Conservation (phyloP, 2,797 vertebrate genomes). For the Alosa sapidissima region DNA sequence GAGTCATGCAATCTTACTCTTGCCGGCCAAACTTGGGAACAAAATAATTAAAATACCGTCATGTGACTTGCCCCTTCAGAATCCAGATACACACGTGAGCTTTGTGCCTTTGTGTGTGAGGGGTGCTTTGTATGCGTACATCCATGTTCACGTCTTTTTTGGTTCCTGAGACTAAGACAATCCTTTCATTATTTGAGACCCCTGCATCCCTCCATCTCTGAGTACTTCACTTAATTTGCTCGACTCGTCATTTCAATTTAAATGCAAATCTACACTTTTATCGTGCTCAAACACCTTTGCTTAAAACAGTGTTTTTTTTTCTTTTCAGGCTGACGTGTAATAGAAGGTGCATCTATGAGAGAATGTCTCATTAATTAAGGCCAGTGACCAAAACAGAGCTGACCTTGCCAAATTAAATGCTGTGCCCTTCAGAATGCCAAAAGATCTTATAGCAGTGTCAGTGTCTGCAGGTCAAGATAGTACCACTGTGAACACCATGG, state of each 20-base stretch:
- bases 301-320: slow-evolving; percentile 20
- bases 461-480: background rate
- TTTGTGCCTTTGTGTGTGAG: slow-evolving; percentile 8
- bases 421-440: background rate
- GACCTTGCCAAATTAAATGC: background rate
- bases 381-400: background rate
- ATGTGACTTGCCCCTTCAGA: slow-evolving; percentile 32
- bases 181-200: slow-evolving; percentile 24
- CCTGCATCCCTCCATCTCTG: background rate
- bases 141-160: slow-evolving; percentile 31
- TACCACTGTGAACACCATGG: background rate
- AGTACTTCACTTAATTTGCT: slow-evolving; percentile 34
- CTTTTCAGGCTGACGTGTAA: background rate
- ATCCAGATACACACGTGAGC: slow-evolving; percentile 32
- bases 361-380: slow-evolving; percentile 9
- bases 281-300: slow-evolving; percentile 45
- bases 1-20: slow-evolving; percentile 16
- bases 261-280: slow-evolving; percentile 63
- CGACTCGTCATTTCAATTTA: slow-evolving; percentile 60
- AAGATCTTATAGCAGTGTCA: background rate
- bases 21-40: slow-evolving; percentile 29
- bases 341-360: slow-evolving; percentile 30
- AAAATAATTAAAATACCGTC: slow-evolving; percentile 36
- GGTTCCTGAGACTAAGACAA: slow-evolving; percentile 25
- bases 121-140: background rate